Evolutionary conservation across 2,888 invertebrate species (phyloP), one percentile per base, ranked within the genome.

Genomic region (Empis livida): DNA sequence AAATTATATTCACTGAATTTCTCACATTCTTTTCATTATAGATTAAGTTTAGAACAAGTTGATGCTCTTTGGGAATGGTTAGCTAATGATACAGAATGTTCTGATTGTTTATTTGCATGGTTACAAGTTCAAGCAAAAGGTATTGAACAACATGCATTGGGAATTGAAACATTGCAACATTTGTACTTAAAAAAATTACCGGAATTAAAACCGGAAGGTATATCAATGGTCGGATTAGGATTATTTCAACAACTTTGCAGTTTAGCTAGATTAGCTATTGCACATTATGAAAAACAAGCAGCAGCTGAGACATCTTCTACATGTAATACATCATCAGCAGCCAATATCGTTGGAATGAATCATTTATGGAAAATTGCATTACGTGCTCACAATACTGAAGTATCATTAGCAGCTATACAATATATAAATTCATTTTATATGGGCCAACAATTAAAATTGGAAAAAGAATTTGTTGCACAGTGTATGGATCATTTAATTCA

Each of bases 341-440:
- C 65, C 5, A 82, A 84, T 67, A 80, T 82, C 27, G 77, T 88
- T 13, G 92, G 91, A 13, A 93, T 94, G 87, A 88, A 90, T 67
- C 91, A 93, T 58, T 72, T 94, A 56, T 95, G 94, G 93, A 88
- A 88, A 67, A 92, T 95, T 51, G 94, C 94, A 0, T 72, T 95
- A 5, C 74, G 87, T 54, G 93, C 94, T 2, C 84, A 84, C 55
- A 92, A 87, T 63, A 92, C 92, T 69, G 93, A 94, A 62, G 94
- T 95, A 2, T 92, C 92, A 54, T 82, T 93, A 80, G 87, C 92
- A 4, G 93, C 94, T 1, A 94, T 94, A 56, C 91, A 93, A 63
- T 92, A 92, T 64, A 76, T 95, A 47, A 95, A 94, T 66, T 84
- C 85, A 61, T 93, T 91, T 68, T 95, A 94, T 68, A 91, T 94